These are phyloP conservation scores for Schrankia costaestrigalis DNA, from an alignment of 2,888 invertebrate genomes.

Conservation along the genomic window DNA sequence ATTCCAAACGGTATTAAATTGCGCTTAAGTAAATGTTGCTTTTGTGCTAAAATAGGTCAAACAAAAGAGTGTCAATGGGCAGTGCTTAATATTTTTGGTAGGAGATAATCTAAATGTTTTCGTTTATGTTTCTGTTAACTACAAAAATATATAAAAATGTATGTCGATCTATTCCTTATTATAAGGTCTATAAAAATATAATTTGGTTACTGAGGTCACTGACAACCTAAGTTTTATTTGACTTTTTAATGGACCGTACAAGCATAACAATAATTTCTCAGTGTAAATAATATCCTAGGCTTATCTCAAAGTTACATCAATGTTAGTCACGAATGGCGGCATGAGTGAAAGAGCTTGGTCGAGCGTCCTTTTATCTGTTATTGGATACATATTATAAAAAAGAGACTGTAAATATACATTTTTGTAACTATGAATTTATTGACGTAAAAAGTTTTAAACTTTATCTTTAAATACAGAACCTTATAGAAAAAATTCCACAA, in stretches of 20 bases:
- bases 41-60: too few species aligned
- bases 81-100: too few species aligned
- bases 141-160: too few species aligned
- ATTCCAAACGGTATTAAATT: conserved; percentile 20
- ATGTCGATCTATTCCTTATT: too few species aligned
- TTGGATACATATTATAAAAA: conserved; percentile 20
- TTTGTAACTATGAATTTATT: neutral
- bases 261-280: conserved; percentile 40
- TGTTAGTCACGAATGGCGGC: conserved; percentile 67
- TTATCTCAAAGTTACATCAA: conserved; percentile 65
- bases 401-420: conserved; percentile 31
- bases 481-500: too few species aligned
- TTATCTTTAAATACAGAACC: too few species aligned
- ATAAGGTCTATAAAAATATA: too few species aligned
- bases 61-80: too few species aligned
- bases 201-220: conserved; percentile 30
- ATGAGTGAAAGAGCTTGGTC: conserved; percentile 52
- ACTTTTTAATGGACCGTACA: conserved; percentile 26
- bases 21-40: conserved; percentile 1
- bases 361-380: conserved; percentile 52
- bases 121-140: too few species aligned
- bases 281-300: conserved; percentile 58
- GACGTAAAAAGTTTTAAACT: too few species aligned
- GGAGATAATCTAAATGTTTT: too few species aligned
- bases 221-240: conserved; percentile 35